Evolutionary conservation across 2,113 vertebrate species (phyloP).

Genomic region (Hiodon alosoides): DNA sequence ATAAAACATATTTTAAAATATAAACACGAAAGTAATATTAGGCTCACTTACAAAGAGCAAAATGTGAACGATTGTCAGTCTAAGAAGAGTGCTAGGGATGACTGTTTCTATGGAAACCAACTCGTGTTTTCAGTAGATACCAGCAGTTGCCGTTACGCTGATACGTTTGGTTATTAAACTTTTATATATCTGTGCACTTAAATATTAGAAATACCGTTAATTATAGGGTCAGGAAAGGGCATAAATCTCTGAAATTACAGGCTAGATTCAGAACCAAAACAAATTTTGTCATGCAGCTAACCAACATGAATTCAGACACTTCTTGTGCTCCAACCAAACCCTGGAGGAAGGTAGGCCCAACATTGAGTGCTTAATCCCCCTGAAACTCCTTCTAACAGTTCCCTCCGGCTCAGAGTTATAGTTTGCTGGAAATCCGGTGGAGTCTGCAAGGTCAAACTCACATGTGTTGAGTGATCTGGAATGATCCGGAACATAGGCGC

Average conservation of each 20-base stretch:
- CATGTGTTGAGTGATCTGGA: background rate
- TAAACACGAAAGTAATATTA: constrained; percentile 30
- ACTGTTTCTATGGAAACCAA: constrained; percentile 57
- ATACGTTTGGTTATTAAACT: constrained; percentile 56
- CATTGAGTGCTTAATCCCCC: constrained; percentile 25
- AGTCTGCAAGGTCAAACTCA: background rate
- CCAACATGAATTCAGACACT: constrained; percentile 44
- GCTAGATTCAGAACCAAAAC: constrained; percentile 49
- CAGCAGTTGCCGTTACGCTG: constrained; percentile 48
- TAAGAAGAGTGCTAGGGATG: constrained; percentile 48
- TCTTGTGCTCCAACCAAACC: constrained; percentile 32
- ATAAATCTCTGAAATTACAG: constrained; percentile 66
- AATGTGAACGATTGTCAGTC: constrained; percentile 45
- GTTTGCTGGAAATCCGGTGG: constrained; percentile 7
- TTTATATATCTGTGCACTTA: constrained; percentile 56
- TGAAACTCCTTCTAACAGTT: constrained; percentile 29
- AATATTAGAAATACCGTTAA: constrained; percentile 62
- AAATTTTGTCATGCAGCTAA: constrained; percentile 43
- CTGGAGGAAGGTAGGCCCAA: constrained; percentile 41
- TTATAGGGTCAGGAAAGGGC: constrained; percentile 51
- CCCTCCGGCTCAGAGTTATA: constrained; percentile 31
- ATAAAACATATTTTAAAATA: background rate
- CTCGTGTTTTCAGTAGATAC: constrained; percentile 56
- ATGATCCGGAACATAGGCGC: too few relatives aligned
- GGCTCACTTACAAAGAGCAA: constrained; percentile 40